Evolutionary conservation across 2,113 vertebrate genomes (phyloP), one percentile per base, ranked within the genome.

Genomic region (Oryzias javanicus): DNA sequence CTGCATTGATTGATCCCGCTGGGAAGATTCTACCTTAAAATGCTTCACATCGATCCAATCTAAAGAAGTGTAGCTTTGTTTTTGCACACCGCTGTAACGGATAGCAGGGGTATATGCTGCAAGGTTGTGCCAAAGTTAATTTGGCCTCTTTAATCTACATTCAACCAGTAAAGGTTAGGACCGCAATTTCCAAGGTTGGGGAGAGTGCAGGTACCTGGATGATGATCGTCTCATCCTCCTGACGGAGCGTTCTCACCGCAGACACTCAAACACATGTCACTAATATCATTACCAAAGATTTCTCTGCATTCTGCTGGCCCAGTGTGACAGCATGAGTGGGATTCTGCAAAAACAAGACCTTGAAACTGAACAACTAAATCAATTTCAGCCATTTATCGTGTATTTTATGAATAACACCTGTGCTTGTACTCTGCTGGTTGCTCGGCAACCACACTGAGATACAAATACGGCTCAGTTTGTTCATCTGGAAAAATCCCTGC

Each of bases 371-470:
- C 5, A 15, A 17, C 17, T n/a, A 44, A 70, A 49, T 60, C 27
- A 45, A 72, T 55, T 67, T 71, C 24, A 66, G 22, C 19, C 45
- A 15, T 19, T 65, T 71, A 29, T 54, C 27, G 18, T 45, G 58
- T 35, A 42, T 63, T 64, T 51, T 22, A 49, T 15, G 25, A 62
- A 65, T 46, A 52, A 44, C 42, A 61, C 35, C 48, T 70, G 52
- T 22, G 14, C 29, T 46, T 67, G 18, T 19, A 51, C 50, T 51
- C 20, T 45, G 29, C 44, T 29, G 51, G 59, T 74, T 62, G 70
- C 16, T 44, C 16, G 10, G 60, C 52, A 64, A 67, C 67, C 24
- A 8, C 24, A 48, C 48, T 42, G 27, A 41, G 18, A 51, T 42
- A 42, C 24, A 48, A 52, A 47, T 64, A 17, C n/a, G 29, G 29